These are phyloP conservation scores for Digitonthophagus gazella DNA, from an alignment of 2,888 invertebrate species.

Conservation along the genomic window DNA sequence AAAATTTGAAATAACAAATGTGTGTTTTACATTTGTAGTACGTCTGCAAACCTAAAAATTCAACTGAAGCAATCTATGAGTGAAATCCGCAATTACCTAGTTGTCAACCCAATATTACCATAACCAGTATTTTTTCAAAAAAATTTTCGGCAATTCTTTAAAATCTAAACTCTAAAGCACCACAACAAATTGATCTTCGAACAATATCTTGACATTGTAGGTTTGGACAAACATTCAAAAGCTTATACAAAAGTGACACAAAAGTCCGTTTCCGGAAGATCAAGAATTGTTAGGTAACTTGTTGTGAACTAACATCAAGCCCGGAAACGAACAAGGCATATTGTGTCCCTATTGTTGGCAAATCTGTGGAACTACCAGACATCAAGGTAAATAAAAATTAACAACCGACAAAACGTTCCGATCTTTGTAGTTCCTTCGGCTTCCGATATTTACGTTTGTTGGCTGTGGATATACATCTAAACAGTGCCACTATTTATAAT, in stretches of 20 bases:
- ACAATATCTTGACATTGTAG: background rate
- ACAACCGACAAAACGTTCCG: background rate
- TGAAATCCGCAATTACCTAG: too few relatives aligned
- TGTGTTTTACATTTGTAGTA: too few relatives aligned
- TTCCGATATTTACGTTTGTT: background rate
- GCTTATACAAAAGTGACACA: background rate
- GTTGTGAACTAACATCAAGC: background rate
- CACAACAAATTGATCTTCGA: background rate
- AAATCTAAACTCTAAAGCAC: background rate
- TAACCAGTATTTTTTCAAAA: too few relatives aligned
- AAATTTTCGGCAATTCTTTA: too few relatives aligned
- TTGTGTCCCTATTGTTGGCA: background rate
- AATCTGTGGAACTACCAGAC: too few relatives aligned
- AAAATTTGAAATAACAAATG: too few relatives aligned
- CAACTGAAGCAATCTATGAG: too few relatives aligned
- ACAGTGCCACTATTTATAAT: background rate
- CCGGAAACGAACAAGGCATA: background rate
- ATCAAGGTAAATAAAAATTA: background rate
- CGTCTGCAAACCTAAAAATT: too few relatives aligned
- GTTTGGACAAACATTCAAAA: background rate
- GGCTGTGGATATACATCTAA: too few relatives aligned
- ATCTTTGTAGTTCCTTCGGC: background rate
- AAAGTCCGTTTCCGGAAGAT: background rate
- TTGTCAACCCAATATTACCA: too few relatives aligned
- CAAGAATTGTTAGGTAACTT: too few relatives aligned